phyloP scores from a whole-genome alignment of 2,113 vertebrate genomes.

The Dermatemys mawii region DNA sequence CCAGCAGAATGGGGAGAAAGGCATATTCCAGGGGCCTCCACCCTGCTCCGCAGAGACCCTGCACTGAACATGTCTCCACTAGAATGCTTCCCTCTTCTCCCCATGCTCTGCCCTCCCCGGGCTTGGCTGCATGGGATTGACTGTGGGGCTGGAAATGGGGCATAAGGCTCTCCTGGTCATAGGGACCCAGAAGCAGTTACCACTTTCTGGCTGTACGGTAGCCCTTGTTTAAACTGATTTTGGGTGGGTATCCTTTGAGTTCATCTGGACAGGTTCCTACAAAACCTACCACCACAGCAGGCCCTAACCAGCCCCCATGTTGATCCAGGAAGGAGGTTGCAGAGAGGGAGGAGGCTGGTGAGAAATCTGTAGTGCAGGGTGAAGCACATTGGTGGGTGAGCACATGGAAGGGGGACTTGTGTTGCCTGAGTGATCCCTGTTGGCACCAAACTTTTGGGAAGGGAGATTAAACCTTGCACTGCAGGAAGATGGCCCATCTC shows the following conservation, averaged over 20 bases:
- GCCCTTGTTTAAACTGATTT: too few relatives aligned
- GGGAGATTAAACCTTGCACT: neutral
- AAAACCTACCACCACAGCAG: neutral
- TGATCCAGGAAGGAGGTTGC: neutral
- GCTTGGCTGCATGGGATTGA: too few relatives aligned
- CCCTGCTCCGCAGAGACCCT: neutral
- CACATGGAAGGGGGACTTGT: too few relatives aligned
- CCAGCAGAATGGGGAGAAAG: neutral
- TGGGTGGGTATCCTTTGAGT: neutral
- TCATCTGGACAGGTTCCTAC: neutral
- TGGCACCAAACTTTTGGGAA: neutral
- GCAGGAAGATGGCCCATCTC: neutral
- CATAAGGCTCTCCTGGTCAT: too few relatives aligned
- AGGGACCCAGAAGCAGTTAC: too few relatives aligned
- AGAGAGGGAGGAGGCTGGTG: too few relatives aligned
- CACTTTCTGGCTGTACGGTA: too few relatives aligned
- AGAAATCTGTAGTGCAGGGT: neutral
- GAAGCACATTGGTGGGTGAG: neutral
- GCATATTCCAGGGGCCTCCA: neutral
- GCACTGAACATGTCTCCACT: neutral
- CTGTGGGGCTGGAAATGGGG: too few relatives aligned
- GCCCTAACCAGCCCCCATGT: neutral
- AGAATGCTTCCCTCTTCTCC: neutral
- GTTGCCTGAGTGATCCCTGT: neutral
- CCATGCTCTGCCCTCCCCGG: neutral